These are phyloP conservation scores for Copidosoma floridanum DNA, from an alignment of 1,140 invertebrate genomes.

Conservation along the genomic window DNA sequence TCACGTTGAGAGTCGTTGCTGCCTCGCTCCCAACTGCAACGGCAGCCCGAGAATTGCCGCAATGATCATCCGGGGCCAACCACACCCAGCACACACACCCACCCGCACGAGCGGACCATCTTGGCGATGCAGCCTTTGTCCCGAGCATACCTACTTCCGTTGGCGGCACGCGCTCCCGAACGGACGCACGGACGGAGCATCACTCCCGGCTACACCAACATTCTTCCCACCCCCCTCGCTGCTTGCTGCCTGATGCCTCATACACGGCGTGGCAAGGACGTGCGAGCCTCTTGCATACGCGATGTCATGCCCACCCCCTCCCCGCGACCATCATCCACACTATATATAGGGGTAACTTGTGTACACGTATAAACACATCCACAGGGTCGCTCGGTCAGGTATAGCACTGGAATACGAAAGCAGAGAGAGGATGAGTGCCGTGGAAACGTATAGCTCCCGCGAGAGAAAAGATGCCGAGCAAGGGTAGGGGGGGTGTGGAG, in stretches of 20 bases:
- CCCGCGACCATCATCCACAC: too few relatives aligned
- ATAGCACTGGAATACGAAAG: conserved; percentile 47
- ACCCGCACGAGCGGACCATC: background rate
- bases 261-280: too few relatives aligned
- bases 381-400: conserved; percentile 5
- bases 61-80: background rate
- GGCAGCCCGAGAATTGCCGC: background rate
- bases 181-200: conserved; percentile 1
- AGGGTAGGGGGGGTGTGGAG: too few relatives aligned
- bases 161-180: background rate
- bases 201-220: background rate
- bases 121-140: conserved; percentile 1
- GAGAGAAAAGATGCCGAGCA: too few relatives aligned
- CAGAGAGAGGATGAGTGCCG: conserved; percentile 15
- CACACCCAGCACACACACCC: background rate
- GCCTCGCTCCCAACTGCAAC: background rate
- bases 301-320: too few relatives aligned
- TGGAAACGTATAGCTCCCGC: conserved; percentile 11
- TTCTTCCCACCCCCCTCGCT: too few relatives aligned
- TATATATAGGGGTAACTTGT: too few relatives aligned
- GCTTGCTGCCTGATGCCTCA: too few relatives aligned
- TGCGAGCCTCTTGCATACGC: conserved; percentile 38
- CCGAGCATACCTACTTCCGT: background rate
- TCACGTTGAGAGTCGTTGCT: background rate
- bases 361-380: too few relatives aligned